These are phyloP conservation scores for Phyllotis vaccarum DNA, from an alignment of 2,797 vertebrate genomes.

Conservation along the genomic window DNA sequence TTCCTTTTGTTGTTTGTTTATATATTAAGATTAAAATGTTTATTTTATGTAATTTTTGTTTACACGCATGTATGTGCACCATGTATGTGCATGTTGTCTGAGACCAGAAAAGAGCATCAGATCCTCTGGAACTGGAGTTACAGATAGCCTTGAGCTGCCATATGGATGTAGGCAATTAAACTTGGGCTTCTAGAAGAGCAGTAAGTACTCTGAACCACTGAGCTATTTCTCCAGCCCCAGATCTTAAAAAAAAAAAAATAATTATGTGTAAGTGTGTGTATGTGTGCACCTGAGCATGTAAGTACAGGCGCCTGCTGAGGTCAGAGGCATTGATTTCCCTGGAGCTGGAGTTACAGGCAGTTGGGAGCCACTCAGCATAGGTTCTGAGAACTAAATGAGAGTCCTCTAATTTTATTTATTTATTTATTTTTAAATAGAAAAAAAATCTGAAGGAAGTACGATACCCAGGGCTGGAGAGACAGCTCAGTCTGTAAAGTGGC, in stretches of 20 bases:
- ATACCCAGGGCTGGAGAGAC: neutral
- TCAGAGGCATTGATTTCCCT: neutral
- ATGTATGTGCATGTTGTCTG: neutral
- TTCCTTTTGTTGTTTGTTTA: neutral
- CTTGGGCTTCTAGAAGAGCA: neutral
- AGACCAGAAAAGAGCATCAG: neutral
- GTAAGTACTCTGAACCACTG: neutral
- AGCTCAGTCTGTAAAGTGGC: neutral
- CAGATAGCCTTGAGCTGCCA: neutral
- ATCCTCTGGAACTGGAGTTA: neutral
- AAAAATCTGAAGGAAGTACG: neutral
- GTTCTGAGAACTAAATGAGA: neutral
- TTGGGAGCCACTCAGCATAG: neutral
- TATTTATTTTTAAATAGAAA: neutral
- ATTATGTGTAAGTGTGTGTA: neutral
- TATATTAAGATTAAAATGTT: neutral
- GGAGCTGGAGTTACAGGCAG: neutral
- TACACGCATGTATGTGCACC: neutral
- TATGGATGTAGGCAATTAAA: neutral
- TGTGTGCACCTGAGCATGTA: neutral
- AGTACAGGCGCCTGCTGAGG: neutral
- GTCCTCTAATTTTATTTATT: too few species aligned
- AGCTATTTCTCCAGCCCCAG: neutral
- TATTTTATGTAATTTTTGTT: neutral
- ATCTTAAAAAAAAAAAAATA: neutral